Base-by-base conservation (phyloP, 2,797 vertebrate species). In the Coendou prehensilis region DNA sequence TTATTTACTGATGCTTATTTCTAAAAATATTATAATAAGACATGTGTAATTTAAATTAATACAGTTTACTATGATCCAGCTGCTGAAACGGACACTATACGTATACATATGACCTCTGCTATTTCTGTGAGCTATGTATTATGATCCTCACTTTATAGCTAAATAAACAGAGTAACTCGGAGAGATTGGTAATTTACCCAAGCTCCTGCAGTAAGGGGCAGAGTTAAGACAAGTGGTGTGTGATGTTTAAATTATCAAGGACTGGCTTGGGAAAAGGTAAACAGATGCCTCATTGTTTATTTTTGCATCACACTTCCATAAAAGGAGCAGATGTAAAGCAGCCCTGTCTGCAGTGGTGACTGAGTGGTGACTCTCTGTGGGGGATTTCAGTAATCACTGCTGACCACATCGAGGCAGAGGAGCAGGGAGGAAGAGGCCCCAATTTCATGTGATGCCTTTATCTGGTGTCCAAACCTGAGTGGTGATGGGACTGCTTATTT, bases 1-100 rank as follows among this genome's bases (percentile, higher is more conserved):
- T 73, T 88, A 88, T 75, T 85, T 88, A 33, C 13, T 54, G 33
- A 88, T 3, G 63, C 13, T 75, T 75, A 88, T 86, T 95, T 82
- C 33, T 90, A 85, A 73, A 91, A 50, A 79, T 67, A 84, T 57
- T 73, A 93, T 28, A 93, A 64, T 57, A 76, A 86, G 91, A 54
- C 30, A 67, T 15, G 15, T 17, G 28, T 69, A 33, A 93, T 89
- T 83, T 95, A 94, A 54, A 80, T 56, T 79, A 52, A 45, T 6
- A 26, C 73, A 45, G 11, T 13, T 82, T 87, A 20, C 37, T 56
- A 59, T 41, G 5, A 94, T 6, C 64, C 87, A 81, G 50, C 3
- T 88, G 8, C 50, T 59, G 69, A 93, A 88, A 63, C 20, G 69
- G 52, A 30, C 11, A 22, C 26, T 71, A 5, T 59, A 22, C 0